These are phyloP conservation scores for Leptopilina myrica DNA, from an alignment of 2,888 invertebrate genomes.

Conservation along the genomic window DNA sequence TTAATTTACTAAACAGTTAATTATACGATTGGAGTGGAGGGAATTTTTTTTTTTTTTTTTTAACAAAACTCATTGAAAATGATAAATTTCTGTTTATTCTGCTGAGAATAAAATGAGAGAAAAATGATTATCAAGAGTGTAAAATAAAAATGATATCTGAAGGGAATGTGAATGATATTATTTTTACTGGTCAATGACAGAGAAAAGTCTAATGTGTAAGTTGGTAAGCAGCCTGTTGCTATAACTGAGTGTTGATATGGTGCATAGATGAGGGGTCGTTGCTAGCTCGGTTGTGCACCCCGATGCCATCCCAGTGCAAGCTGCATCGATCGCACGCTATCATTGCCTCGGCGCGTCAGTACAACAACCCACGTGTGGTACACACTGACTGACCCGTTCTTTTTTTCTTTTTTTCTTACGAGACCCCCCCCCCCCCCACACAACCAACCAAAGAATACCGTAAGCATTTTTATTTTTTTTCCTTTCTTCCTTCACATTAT, in stretches of 20 bases:
- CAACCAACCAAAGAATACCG: constrained; percentile 50
- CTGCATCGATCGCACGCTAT: constrained; percentile 69
- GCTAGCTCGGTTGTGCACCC: constrained; percentile 69
- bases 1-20: too few relatives aligned
- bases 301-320: constrained; percentile 62
- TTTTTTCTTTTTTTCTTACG: constrained; percentile 63
- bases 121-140: too few relatives aligned
- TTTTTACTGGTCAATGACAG: constrained; percentile 1
- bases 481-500: constrained; percentile 43
- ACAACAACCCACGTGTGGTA: constrained; percentile 73
- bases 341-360: constrained; percentile 59
- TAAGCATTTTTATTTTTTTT: constrained; percentile 47
- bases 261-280: constrained; percentile 55
- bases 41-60: too few relatives aligned
- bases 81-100: too few relatives aligned
- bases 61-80: too few relatives aligned
- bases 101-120: too few relatives aligned
- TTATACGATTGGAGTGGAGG: too few relatives aligned
- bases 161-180: neutral
- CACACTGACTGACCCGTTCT: constrained; percentile 62
- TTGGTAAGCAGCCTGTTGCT: constrained; percentile 66
- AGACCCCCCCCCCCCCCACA: constrained; percentile 51
- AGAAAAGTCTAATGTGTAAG: constrained; percentile 7
- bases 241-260: constrained; percentile 49
- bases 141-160: too few relatives aligned